These are phyloP conservation scores for Heterocephalus glaber DNA, from an alignment of 2,113 vertebrate genomes.

Conservation along the genomic window DNA sequence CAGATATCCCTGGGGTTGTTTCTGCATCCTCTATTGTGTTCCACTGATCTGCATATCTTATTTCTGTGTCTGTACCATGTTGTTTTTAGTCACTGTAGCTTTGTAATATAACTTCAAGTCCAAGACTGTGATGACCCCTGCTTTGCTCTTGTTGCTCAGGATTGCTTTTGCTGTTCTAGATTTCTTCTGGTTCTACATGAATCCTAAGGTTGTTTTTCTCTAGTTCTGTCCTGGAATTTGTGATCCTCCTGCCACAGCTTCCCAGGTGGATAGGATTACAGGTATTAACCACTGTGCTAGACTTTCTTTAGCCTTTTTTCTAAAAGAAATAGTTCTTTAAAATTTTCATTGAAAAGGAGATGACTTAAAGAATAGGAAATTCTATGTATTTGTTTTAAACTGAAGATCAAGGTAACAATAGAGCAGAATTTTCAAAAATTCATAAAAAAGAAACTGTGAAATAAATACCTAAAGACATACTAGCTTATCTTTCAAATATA, in stretches of 20 bases:
- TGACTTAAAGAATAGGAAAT: background rate
- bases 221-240: background rate
- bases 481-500: background rate
- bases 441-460: background rate
- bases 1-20: background rate
- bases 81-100: background rate
- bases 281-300: background rate
- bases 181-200: background rate
- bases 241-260: background rate
- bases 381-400: background rate
- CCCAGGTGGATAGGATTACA: background rate
- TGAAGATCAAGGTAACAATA: background rate
- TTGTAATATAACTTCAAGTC: background rate
- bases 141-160: background rate
- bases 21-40: background rate
- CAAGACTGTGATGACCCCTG: background rate
- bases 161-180: background rate
- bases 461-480: background rate
- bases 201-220: background rate
- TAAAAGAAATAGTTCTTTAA: constrained; percentile 1
- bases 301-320: constrained; percentile 19
- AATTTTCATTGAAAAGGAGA: background rate
- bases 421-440: background rate
- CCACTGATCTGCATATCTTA: background rate
- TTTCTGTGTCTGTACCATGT: background rate